Percentiles rank a stretch among this genome's conserved stretches.
Conservation (phyloP, 2,113 vertebrate species). For the Gnathonemus longibarbis region DNA sequence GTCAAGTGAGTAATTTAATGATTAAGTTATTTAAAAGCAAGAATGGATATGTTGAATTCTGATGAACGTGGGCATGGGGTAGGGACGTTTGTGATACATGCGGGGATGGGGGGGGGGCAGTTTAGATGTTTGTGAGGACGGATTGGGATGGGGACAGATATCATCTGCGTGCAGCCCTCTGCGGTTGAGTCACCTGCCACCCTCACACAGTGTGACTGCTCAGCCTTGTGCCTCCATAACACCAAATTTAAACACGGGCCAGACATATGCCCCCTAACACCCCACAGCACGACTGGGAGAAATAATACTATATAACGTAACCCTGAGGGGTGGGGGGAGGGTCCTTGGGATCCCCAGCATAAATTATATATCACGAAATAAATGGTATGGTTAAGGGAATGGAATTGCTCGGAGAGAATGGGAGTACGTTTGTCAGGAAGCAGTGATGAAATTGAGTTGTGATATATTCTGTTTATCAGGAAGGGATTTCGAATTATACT, state of each 20-base stretch:
- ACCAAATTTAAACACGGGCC: not conserved
- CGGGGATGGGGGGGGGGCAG: not conserved
- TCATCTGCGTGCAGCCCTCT: not conserved
- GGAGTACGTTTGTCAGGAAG: not conserved
- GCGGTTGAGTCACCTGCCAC: not conserved
- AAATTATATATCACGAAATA: slow-evolving; percentile 1
- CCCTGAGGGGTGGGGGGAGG: not conserved
- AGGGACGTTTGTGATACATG: not conserved
- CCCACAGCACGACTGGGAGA: not conserved
- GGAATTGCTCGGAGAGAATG: not conserved
- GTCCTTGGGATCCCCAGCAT: not conserved
- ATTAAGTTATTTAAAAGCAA: not conserved
- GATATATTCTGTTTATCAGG: slow-evolving; percentile 15
- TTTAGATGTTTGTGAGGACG: not conserved
- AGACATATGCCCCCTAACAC: not conserved
- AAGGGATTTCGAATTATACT: slow-evolving; percentile 5
- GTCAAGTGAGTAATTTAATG: not conserved
- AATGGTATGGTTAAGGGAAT: not conserved
- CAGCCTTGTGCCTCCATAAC: not conserved
- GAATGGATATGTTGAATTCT: not conserved
- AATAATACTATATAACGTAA: not conserved
- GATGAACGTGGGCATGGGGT: not conserved
- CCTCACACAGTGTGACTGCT: not conserved
- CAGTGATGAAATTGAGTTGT: not conserved
- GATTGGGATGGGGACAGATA: not conserved